phyloP scores from a whole-genome alignment of 2,797 vertebrate genomes.

The Scolopax rusticola region DNA sequence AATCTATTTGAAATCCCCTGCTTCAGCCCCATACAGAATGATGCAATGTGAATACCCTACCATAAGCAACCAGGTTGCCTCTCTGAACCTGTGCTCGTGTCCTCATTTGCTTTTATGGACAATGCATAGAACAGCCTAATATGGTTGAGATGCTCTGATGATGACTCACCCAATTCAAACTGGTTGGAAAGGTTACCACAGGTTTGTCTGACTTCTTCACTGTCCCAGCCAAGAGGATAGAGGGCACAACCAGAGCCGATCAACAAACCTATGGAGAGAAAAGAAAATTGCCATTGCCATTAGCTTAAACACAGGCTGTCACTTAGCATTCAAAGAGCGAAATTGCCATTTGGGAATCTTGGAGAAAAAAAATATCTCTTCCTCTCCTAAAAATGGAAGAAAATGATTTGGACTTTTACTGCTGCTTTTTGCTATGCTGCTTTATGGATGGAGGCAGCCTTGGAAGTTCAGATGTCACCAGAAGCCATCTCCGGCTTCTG shows the following conservation, averaged over 20 bases:
- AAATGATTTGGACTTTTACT: neutral
- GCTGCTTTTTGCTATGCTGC: neutral
- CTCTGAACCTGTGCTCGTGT: neutral
- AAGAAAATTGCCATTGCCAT: neutral
- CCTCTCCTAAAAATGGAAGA: neutral
- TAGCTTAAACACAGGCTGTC: neutral
- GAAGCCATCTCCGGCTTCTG: neutral
- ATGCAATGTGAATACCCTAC: neutral
- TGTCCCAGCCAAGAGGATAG: conserved; percentile 97
- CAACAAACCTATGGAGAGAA: conserved; percentile 85
- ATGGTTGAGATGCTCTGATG: neutral
- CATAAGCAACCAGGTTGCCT: neutral
- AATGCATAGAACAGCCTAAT: neutral
- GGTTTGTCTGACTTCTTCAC: conserved; percentile 95
- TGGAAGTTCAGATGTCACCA: neutral
- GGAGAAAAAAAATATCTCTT: neutral
- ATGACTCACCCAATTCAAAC: conserved; percentile 91
- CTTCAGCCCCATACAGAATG: neutral
- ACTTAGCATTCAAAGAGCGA: neutral
- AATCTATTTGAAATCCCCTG: neutral
- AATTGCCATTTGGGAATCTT: neutral
- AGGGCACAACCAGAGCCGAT: conserved; percentile 96
- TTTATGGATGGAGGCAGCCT: neutral
- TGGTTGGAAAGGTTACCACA: conserved; percentile 94
- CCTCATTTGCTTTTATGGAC: neutral